Base-by-base conservation (phyloP, 2,888 invertebrate species). In the Seira musarum region DNA sequence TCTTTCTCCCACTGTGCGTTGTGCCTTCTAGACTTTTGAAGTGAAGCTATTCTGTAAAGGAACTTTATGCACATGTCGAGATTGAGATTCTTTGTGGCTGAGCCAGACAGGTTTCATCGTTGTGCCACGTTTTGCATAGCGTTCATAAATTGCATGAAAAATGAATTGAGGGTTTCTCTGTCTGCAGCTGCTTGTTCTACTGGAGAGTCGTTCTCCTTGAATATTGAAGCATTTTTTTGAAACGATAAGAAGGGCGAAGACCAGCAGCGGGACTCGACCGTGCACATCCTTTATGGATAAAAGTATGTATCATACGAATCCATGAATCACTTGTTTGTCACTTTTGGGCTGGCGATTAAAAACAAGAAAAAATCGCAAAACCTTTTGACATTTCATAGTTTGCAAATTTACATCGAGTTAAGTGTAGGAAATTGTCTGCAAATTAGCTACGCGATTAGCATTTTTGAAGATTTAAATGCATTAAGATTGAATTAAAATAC, bases 201-300 rank as follows among this genome's bases (percentile, higher is more conserved):
- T 71, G 70, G 70, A 46, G 40, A 63, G 71, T 71, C 35, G 71
- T 63, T 71, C 71, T 19, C 71, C 71, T 71, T 71, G 71, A 71
- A 63, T 35, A 21, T 15, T 5, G 5, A 17, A 24, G 46, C 13
- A 46, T 63, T 49, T 49, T 49, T n/a, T 49, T 3, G 22, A 71
- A 35, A 64, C 24, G 21, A 64, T 2, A 24, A 24, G 13, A 64
- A 24, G 25, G 24, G n/a, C 24, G 24, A 49, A 49, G 49, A 49
- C 49, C 64, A 64, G 64, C 19, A 25, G 24, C 25, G 24, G 22
- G 22, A 10, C 19, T 15, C 24, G n/a, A n/a, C n/a, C n/a, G n/a
- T 24, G 24, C n/a, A 13, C 24, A 25, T 64, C 13, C 64, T 25
- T 64, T 15, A 13, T n/a, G n/a, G 17, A 64, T 24, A 10, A 2